Base-by-base conservation (phyloP, 2,888 invertebrate species). In the Stramonita haemastoma region DNA sequence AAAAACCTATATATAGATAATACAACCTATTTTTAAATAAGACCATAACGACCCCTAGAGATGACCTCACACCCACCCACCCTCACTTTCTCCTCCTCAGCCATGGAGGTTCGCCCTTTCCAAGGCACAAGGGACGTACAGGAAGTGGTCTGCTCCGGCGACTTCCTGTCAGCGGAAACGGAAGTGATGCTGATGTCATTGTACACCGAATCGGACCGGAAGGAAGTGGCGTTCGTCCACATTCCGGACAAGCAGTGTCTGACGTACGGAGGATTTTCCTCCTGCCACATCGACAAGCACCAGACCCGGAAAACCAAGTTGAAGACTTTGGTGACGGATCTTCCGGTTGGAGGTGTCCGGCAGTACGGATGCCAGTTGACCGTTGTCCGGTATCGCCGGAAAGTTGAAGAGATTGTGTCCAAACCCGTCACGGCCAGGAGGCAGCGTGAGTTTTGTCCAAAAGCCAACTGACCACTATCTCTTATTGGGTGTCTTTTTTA, bases 161-260 rank as follows among this genome's bases (percentile, higher is more conserved):
- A 34, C 36, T 85, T 73, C 32, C 89, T 89, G 19, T 57, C 66
- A 11, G 56, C 85, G 56, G 70, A 89, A 73, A 73, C 84, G 22
- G 89, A 89, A 56, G 89, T 89, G 66, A 70, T 89, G 56, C 70
- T 89, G 84, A 89, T 89, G 89, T 73, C 85, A 19, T 56, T 89
- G 26, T 89, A 83, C 85, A 73, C 70, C 15, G 56, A 19, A 13
- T 26, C 70, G 19, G 84, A 70, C 66, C 15, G 15, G 22, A 34
- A 85, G 60, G 84, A 70, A 46, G 57, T 84, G 11, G 89, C 89
- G 2, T 89, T 70, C 26, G 89, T 84, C 73, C 66, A 70, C 83
- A 57, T 88, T 11, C 73, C 70, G 19, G 22, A 70, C 13, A 15
- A 19, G 0, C 84, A 85, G 66, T 89, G 89, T 73, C 57, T 84